These are phyloP conservation scores for Trachops cirrhosus DNA, from an alignment of 2,797 vertebrate genomes.

Conservation along the genomic window DNA sequence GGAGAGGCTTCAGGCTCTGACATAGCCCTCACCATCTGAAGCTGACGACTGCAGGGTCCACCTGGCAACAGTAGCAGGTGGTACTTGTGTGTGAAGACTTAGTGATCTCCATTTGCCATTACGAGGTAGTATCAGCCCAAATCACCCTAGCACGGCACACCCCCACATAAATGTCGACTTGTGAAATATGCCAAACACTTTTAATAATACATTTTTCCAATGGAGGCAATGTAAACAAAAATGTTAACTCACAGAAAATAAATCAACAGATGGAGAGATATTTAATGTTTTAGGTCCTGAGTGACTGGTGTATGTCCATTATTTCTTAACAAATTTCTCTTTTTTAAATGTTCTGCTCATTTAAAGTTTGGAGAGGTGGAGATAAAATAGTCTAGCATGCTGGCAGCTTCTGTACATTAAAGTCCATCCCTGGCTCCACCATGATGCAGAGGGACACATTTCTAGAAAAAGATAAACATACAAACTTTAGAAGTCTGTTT, in stretches of 20 bases:
- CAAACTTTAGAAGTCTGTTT: not conserved
- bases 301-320: not conserved
- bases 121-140: not conserved
- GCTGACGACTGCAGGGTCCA: not conserved
- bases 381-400: not conserved
- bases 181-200: not conserved
- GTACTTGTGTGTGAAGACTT: not conserved
- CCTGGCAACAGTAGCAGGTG: not conserved
- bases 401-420: not conserved
- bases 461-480: not conserved
- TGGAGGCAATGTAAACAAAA: not conserved
- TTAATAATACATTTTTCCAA: conserved; percentile 26
- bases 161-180: not conserved
- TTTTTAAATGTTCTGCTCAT: not conserved
- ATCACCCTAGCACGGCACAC: not conserved
- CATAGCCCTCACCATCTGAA: not conserved
- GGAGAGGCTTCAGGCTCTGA: not conserved
- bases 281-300: not conserved
- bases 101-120: not conserved
- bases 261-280: not conserved
- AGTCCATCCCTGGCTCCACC: not conserved
- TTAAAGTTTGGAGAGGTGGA: not conserved
- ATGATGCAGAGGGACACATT: not conserved
- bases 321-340: not conserved
- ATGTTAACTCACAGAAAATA: not conserved